Evolutionary conservation across 1,140 invertebrate species (phyloP).

Genomic region (Papilio machaon): DNA sequence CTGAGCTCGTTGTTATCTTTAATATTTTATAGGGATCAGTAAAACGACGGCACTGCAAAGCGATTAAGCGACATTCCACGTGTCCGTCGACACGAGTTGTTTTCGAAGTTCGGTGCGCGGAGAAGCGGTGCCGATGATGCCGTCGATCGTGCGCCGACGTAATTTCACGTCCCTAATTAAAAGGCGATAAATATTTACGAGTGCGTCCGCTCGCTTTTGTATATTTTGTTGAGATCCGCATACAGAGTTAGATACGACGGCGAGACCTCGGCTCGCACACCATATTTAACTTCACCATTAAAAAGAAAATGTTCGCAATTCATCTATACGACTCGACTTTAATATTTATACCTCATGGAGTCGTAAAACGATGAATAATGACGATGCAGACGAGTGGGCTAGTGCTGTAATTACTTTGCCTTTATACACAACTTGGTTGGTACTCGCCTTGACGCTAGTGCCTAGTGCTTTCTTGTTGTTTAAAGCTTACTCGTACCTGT

Average conservation of each 20-base stretch:
- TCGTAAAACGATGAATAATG: slow-evolving; percentile 82
- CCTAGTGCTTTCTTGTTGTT: slow-evolving; percentile 71
- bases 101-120: slow-evolving; percentile 49
- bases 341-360: slow-evolving; percentile 80
- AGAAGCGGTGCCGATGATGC: slow-evolving; percentile 46
- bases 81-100: slow-evolving; percentile 46
- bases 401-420: slow-evolving; percentile 78
- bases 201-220: slow-evolving; percentile 59
- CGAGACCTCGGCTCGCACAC: slow-evolving; percentile 67
- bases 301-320: slow-evolving; percentile 81
- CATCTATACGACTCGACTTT: slow-evolving; percentile 80
- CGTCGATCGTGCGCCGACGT: slow-evolving; percentile 59
- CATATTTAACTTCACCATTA: slow-evolving; percentile 79
- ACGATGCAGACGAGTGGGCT: slow-evolving; percentile 76
- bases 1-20: slow-evolving; percentile 78
- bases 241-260: slow-evolving; percentile 63
- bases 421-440: slow-evolving; percentile 70
- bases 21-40: slow-evolving; percentile 80
- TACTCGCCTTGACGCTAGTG: slow-evolving; percentile 49
- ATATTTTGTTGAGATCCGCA: slow-evolving; percentile 64
- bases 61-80: slow-evolving; percentile 76
- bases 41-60: slow-evolving; percentile 78
- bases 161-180: slow-evolving; percentile 71
- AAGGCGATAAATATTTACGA: slow-evolving; percentile 66
- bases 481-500: slow-evolving; percentile 71